These are phyloP conservation scores for Dicaeum eximium DNA, from an alignment of 2,113 vertebrate species.

Conservation along the genomic window DNA sequence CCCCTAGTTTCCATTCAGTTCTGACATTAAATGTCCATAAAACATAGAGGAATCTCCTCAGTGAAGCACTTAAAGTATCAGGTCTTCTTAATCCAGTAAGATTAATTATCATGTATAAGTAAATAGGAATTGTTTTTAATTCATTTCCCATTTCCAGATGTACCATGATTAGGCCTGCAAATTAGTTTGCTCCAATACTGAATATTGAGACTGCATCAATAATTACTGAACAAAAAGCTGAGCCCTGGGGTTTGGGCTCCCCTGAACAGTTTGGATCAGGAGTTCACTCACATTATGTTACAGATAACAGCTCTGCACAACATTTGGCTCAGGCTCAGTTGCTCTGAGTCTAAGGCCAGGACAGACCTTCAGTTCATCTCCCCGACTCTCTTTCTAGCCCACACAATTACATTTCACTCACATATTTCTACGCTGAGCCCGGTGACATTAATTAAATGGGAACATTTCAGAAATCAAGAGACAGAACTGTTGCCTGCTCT, in stretches of 20 bases:
- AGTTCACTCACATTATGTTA: conserved; percentile 3
- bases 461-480: conserved; percentile 43
- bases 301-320: background rate
- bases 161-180: background rate
- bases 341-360: background rate
- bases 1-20: background rate
- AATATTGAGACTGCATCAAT: conserved; percentile 33
- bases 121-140: conserved; percentile 38
- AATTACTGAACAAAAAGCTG: conserved; percentile 29
- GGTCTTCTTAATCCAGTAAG: background rate
- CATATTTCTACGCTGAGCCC: background rate
- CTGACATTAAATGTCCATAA: background rate
- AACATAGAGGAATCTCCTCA: background rate
- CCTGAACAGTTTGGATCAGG: background rate
- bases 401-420: conserved; percentile 36
- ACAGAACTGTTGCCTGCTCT: background rate
- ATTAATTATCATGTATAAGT: conserved; percentile 35
- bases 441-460: conserved; percentile 50
- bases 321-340: conserved; percentile 12
- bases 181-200: background rate
- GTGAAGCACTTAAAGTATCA: background rate
- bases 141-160: conserved; percentile 25
- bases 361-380: background rate
- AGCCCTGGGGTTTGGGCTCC: background rate
- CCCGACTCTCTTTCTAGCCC: background rate